Conservation (phyloP, 2,113 vertebrate genomes). For the Xiphias gladius region DNA sequence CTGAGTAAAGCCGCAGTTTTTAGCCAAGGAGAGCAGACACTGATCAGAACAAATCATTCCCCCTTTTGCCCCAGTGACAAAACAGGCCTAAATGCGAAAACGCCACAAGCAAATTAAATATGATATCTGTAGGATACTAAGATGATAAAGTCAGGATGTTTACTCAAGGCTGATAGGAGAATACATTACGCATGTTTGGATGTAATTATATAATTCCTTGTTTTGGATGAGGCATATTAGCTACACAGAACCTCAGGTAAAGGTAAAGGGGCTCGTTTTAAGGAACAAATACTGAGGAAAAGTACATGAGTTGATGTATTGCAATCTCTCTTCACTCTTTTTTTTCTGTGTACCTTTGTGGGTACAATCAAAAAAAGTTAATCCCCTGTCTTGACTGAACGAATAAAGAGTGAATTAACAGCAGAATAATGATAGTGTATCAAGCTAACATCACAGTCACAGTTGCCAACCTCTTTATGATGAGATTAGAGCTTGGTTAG, state of each 20-base stretch:
- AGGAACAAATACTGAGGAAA: not conserved
- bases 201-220: not conserved
- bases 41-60: conserved; percentile 96
- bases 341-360: conserved; percentile 47
- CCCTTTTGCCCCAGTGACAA: conserved; percentile 85
- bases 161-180: not conserved
- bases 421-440: conserved; percentile 59
- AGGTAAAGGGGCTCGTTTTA: not conserved
- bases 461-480: not conserved
- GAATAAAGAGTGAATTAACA: conserved; percentile 66
- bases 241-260: not conserved
- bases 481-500: conserved; percentile 16
- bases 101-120: conserved; percentile 78
- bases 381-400: conserved; percentile 53
- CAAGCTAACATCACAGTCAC: conserved; percentile 23
- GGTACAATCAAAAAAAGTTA: conserved; percentile 21
- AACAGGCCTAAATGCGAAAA: conserved; percentile 76
- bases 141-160: conserved; percentile 37
- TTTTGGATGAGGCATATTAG: not conserved
- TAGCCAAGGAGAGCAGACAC: conserved; percentile 92
- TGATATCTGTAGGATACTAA: conserved; percentile 44
- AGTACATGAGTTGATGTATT: not conserved
- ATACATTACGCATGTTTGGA: not conserved
- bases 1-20: conserved; percentile 93
- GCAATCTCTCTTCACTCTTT: not conserved